Conservation (phyloP, 2,797 vertebrate genomes). For the Coregonus ussuriensis region DNA sequence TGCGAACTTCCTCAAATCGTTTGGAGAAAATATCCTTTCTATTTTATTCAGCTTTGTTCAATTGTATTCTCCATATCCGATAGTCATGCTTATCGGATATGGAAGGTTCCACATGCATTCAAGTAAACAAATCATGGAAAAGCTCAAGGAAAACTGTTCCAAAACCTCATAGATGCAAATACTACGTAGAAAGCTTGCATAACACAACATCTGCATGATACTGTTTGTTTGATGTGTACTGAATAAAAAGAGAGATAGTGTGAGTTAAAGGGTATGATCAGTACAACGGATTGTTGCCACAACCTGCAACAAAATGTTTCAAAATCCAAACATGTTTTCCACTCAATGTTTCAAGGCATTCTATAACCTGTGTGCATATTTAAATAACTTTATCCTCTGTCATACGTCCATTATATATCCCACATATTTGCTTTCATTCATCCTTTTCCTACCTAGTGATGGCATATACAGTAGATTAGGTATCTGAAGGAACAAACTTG, state of each 20-base stretch:
- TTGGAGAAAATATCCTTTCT: no score
- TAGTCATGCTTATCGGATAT: neutral
- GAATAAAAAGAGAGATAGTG: neutral
- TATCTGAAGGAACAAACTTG: no score
- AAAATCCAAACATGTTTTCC: no score
- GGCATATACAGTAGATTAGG: no score
- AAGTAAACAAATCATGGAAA: neutral
- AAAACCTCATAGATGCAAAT: neutral
- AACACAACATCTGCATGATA: neutral
- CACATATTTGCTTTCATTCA: no score
- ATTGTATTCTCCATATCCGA: no score
- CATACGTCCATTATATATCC: slow-evolving; percentile 17
- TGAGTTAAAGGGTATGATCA: slow-evolving; percentile 14
- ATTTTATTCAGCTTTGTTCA: no score
- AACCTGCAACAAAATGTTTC: slow-evolving; percentile 13
- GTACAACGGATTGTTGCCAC: slow-evolving; percentile 27
- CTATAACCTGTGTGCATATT: slow-evolving; percentile 7
- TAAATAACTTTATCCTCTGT: slow-evolving; percentile 17
- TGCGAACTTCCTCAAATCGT: no score
- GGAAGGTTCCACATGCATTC: neutral
- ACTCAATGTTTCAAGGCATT: slow-evolving; percentile 20
- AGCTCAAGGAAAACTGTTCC: no score
- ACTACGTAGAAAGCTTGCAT: neutral
- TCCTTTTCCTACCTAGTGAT: no score
- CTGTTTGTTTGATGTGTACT: slow-evolving; percentile 10